Conservation (phyloP, 2,888 invertebrate genomes). For the Nemurella pictetii region DNA sequence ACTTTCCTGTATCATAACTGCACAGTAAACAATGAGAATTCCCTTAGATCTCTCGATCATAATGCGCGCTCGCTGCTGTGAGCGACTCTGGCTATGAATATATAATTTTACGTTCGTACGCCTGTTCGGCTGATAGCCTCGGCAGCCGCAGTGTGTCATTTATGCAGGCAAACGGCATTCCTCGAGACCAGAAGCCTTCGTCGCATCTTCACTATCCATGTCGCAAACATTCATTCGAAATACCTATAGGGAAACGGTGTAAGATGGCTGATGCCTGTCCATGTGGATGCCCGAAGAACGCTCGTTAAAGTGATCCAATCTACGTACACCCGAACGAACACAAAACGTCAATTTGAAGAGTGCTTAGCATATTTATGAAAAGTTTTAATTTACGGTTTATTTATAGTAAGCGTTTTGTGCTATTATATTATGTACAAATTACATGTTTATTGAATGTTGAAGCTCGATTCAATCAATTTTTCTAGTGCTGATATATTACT, state of each 20-base stretch:
- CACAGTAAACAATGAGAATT: background rate
- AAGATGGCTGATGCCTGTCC: background rate
- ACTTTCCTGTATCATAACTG: slow-evolving; percentile 3
- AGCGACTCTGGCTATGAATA: background rate
- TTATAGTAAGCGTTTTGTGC: background rate
- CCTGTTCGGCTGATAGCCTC: too few relatives aligned
- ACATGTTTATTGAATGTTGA: background rate
- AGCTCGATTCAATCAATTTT: background rate
- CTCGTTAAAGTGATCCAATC: too few relatives aligned
- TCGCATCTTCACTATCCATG: slow-evolving; percentile 12
- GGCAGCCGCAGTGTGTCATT: slow-evolving; percentile 12
- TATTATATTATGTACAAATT: background rate
- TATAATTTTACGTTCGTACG: too few relatives aligned
- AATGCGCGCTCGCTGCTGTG: background rate
- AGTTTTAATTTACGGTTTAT: background rate
- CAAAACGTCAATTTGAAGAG: background rate
- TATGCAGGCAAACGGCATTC: slow-evolving; percentile 25
- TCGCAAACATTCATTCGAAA: slow-evolving; percentile 18
- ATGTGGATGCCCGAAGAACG: background rate
- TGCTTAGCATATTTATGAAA: background rate
- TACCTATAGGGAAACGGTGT: background rate
- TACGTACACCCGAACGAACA: background rate
- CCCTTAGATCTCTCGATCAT: background rate
- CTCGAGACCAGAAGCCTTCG: slow-evolving; percentile 7
- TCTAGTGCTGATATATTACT: background rate